Evolutionary conservation across 2,888 invertebrate genomes (phyloP), one percentile per base, ranked within the genome.

Genomic region (Rosalia funebris): DNA sequence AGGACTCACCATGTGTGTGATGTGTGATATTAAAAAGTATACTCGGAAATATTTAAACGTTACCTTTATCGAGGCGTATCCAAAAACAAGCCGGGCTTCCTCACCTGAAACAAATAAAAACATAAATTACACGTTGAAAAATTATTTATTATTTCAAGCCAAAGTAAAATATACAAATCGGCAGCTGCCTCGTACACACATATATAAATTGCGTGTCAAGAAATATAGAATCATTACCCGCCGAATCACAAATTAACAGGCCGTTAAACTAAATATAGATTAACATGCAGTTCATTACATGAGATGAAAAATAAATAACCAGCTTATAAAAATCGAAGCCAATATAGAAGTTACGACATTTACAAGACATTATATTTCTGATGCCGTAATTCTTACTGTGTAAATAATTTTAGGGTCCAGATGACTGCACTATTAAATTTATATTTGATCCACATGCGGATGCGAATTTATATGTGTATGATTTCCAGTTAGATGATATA

Each of bases 331-430:
- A 71, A 70, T 65, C 60, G 60, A 55, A 60, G 53, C 69, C 69
- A 54, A 69, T 70, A 68, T 68, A 65, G 63, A 63, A 65, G 63
- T 71, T 71, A 71, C 71, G 70, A 70, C 71, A 70, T 64, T 63
- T 41, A 52, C 63, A 62, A 66, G 67, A 69, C 65, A 65, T 62
- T 69, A 70, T 71, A 71, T 71, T 71, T 71, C 65, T 20, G 68
- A 62, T 12, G 64, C 61, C 58, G 62, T 67, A 66, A 69, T 56
- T 64, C 62, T 54, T 54, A 60, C 39, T 58, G 47, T 48, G 56
- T 67, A 67, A 64, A 67, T 67, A 62, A 67, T 67, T 59, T 60
- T 42, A 12, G 42, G 45, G 42, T 53, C 57, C 54, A 44, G 55
- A 52, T 41, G 47, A 48, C 50, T 37, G 31, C 25, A 36, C 47